Base-by-base conservation (phyloP, 1,140 invertebrate genomes). In the Pseudomyrmex pallidus region DNA sequence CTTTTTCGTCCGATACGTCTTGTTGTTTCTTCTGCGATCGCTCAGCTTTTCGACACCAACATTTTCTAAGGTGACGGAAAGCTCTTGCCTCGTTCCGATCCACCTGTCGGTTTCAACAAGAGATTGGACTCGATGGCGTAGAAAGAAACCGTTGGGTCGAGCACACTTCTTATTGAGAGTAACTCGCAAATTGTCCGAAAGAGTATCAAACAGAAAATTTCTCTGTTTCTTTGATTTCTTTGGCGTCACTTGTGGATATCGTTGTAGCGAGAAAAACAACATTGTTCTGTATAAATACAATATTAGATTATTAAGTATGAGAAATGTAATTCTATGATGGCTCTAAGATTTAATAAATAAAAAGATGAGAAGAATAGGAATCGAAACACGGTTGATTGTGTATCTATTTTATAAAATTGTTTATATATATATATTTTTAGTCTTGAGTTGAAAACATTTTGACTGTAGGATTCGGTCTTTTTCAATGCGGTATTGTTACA, bases 1-100 rank as follows among this genome's bases (percentile, higher is more conserved):
- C 44, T 59, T 85, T 52, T 74, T 54, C 57, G 13, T 73, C 48
- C 59, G 46, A 44, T 70, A 48, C 9, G 63, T 56, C 64, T 59
- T 50, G 72, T 72, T 72, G 76, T 61, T 59, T 35, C 35, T 70
- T 15, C n/a, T 57, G 74, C 64, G 52, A 57, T 87, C 52, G 68
- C 48, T 50, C 50, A 20, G 22, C 56, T 52, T 61, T 50, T 72
- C 67, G 66, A 57, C 44, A 48, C 15, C 22, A 2, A 25, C 56
- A 22, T 57, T 20, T 22, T 52, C 56, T 59, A 61, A n/a, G 76
- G 50, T n/a, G 13, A 5, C 15, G 2, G 17, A 56, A 57, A 12
- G 54, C 68, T 10, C 8, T 7, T 44, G 48, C 7, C 4, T 17
- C 54, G n/a, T 56, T 67, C 9, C 35, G 46, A 67, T 68, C 13